Percentiles rank a stretch among this genome's conserved stretches.
These are phyloP conservation scores for Lottia scabra DNA, from an alignment of 2,888 invertebrate genomes.

Conservation along the genomic window DNA sequence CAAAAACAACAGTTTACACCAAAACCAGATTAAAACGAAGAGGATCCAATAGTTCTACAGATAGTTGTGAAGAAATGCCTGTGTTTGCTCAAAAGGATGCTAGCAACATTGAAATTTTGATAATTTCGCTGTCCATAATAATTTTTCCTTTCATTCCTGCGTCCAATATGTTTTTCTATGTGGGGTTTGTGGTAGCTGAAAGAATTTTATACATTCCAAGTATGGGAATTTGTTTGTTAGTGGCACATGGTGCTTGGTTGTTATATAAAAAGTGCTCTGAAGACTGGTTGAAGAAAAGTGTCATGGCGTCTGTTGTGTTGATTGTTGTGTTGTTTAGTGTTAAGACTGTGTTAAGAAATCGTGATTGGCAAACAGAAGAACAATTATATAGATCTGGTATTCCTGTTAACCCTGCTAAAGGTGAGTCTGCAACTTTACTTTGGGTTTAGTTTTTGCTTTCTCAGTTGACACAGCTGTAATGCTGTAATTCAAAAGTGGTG, in stretches of 20 bases:
- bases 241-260: conserved; percentile 73
- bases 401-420: conserved; percentile 96
- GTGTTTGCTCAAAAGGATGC: neutral
- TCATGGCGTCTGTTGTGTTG: conserved; percentile 35
- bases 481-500: too few species aligned
- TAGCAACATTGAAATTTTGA: conserved; percentile 39
- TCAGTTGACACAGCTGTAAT: too few species aligned
- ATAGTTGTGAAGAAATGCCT: conserved; percentile 36
- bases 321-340: conserved; percentile 67
- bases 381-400: conserved; percentile 91
- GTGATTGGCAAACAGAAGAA: conserved; percentile 94
- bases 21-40: conserved; percentile 13
- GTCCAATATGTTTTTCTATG: conserved; percentile 95
- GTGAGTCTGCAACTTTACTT: conserved; percentile 72
- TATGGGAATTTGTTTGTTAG: conserved; percentile 91
- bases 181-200: conserved; percentile 98
- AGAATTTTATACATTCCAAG: conserved; percentile 95
- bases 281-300: conserved; percentile 24
- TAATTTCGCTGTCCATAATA: conserved; percentile 77
- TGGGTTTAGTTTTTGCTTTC: too few species aligned
- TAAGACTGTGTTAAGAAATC: conserved; percentile 84
- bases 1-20: conserved; percentile 4
- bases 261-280: conserved; percentile 39
- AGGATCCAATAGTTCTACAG: conserved; percentile 42
- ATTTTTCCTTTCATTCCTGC: conserved; percentile 95